Evolutionary conservation across 2,113 vertebrate species (phyloP).

Genomic region (Mus pahari): DNA sequence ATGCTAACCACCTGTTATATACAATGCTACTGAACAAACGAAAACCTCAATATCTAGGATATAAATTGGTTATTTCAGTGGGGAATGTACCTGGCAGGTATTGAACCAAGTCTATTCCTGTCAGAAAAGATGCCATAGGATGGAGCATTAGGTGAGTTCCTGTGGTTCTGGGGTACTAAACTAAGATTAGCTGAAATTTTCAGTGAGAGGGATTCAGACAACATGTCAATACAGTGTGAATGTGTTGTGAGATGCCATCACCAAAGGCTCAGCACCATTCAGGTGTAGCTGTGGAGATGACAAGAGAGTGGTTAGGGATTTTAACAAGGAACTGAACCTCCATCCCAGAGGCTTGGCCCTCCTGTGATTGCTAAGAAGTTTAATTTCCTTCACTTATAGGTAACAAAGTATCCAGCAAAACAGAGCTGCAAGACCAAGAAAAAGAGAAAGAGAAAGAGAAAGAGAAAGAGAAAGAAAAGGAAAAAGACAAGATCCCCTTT

Average conservation of each 20-base stretch:
- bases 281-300: neutral
- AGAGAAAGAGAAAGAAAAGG: conserved; percentile 71
- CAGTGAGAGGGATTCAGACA: neutral
- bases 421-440: conserved; percentile 61
- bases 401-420: conserved; percentile 61
- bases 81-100: neutral
- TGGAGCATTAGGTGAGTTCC: neutral
- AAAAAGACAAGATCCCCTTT: conserved; percentile 76
- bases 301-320: neutral
- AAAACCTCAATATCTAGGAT: neutral
- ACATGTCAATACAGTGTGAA: neutral
- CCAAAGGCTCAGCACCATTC: neutral
- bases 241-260: neutral
- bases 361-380: conserved; percentile 38
- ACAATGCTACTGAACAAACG: neutral
- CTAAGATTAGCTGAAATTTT: neutral
- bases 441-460: conserved; percentile 73
- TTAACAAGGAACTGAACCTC: neutral
- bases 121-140: neutral
- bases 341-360: neutral
- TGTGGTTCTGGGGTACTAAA: neutral
- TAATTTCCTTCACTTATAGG: conserved; percentile 59
- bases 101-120: neutral
- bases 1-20: neutral
- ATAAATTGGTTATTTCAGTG: neutral